A percentile compares a stretch with the other conserved stretches of the same genome.
phyloP scores from a whole-genome alignment of 2,113 vertebrate genomes.

The Egretta garzetta region DNA sequence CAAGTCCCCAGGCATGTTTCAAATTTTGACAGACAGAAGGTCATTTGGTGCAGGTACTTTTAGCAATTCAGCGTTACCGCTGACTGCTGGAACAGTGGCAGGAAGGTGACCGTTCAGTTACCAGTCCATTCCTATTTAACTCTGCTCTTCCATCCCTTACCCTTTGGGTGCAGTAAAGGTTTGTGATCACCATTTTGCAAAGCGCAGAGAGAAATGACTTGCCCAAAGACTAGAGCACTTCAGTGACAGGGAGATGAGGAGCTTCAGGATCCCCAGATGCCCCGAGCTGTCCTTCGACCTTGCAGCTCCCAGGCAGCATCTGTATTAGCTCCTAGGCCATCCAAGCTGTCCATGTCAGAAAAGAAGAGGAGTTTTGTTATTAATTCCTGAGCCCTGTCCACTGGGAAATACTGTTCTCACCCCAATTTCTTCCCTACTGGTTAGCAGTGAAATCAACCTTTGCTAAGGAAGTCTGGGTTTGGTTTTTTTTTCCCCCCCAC shows the following conservation, averaged over 20 bases:
- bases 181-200: background rate
- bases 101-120: background rate
- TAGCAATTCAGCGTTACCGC: background rate
- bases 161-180: background rate
- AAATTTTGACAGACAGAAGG: background rate
- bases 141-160: background rate
- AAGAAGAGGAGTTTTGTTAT: background rate
- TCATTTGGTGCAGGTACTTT: background rate
- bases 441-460: background rate
- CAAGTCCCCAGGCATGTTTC: background rate
- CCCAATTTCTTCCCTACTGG: background rate
- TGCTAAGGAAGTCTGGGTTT: background rate
- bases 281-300: background rate
- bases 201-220: background rate
- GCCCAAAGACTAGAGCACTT: background rate
- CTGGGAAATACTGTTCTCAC: slow-evolving; percentile 3
- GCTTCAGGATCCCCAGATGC: background rate
- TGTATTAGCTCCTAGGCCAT: background rate
- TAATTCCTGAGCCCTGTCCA: background rate
- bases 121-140: background rate
- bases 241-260: background rate
- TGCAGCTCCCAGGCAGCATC: background rate
- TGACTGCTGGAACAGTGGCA: background rate
- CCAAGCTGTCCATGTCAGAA: background rate
- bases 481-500: background rate